These are phyloP conservation scores for Megatriorchis doriae DNA, from an alignment of 2,113 vertebrate species.

Conservation along the genomic window DNA sequence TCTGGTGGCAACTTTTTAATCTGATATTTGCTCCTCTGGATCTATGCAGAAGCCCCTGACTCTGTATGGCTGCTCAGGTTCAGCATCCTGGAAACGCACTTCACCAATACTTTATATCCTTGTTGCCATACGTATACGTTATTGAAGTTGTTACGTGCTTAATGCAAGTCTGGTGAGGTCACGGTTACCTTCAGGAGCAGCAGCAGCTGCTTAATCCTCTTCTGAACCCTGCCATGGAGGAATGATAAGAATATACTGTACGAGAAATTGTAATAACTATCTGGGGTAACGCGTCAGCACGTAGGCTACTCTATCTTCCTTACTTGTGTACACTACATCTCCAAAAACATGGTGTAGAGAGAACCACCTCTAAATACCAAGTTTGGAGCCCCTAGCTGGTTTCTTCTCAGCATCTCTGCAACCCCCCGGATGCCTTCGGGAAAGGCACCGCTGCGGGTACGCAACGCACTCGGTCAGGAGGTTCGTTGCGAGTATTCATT, in stretches of 20 bases:
- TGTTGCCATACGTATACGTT: not conserved
- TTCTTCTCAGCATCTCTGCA: not conserved
- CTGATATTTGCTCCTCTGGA: not conserved
- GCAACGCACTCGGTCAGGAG: not conserved
- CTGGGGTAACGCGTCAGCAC: not conserved
- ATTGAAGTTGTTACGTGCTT: not conserved
- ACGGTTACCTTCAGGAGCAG: not conserved
- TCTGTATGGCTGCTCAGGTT: not conserved
- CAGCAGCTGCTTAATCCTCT: not conserved
- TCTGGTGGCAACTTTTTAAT: not conserved
- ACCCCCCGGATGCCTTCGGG: not conserved
- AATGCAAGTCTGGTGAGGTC: not conserved
- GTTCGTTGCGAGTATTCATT: fast-evolving
- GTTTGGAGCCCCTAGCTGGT: not conserved
- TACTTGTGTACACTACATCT: not conserved
- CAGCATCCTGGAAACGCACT: not conserved
- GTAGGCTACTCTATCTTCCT: not conserved
- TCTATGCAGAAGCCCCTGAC: not conserved
- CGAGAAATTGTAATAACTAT: not conserved
- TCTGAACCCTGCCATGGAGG: not conserved
- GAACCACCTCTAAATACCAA: not conserved
- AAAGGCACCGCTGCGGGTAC: not conserved
- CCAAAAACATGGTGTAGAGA: not conserved
- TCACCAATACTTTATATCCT: not conserved
- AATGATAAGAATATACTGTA: not conserved